Evolutionary conservation across 2,113 vertebrate genomes (phyloP), one percentile per base, ranked within the genome.

Genomic region (Rhinoptilus africanus): DNA sequence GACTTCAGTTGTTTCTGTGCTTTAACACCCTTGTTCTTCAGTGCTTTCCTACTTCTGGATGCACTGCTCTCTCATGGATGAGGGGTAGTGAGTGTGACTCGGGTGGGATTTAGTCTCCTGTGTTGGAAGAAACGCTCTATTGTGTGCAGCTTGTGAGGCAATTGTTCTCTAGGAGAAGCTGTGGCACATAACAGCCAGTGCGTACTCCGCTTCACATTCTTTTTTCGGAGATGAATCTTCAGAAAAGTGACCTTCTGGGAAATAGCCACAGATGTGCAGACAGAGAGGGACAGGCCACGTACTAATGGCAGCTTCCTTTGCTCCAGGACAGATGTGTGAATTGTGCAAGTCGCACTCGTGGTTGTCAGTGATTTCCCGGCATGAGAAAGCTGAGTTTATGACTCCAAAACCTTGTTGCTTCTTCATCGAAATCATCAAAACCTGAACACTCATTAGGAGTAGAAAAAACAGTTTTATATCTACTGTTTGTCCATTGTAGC

Each of bases 11-110:
- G 15, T 54, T 71, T 85, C 53, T 72, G 12, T 23, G 12, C 37
- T 57, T 80, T 77, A 66, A 69, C 14, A 39, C 2, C 16, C 8
- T 41, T 48, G 20, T 23, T 67, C 26, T 77, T 89, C 34, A 50
- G 41, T 32, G 47, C 4, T 90, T 67, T 80, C 17, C 37, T 62
- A 1, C 22, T 57, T 63, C 48, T 72, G 56, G 8, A 3, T 35
- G 5, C 9, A 12, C 30, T 34, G 43, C 2, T 92, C 3, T 75
- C 23, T 63, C 23, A 71, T 0, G 2, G n/a, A 47, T 37, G 43
- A 89, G 19, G 12, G 14, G 22, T 24, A 54, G 28, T 1, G 1
- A 63, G 48, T 0, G 0, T 35, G 28, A 76, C 66, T 79, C 18
- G 20, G 23, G 71, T n/a, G 24, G 35, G n/a, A 20, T 54, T 81